A percentile compares a stretch with the other conserved stretches of the same genome.
These are phyloP conservation scores for Eupithecia subfuscata DNA, from an alignment of 2,888 invertebrate genomes.

Conservation along the genomic window DNA sequence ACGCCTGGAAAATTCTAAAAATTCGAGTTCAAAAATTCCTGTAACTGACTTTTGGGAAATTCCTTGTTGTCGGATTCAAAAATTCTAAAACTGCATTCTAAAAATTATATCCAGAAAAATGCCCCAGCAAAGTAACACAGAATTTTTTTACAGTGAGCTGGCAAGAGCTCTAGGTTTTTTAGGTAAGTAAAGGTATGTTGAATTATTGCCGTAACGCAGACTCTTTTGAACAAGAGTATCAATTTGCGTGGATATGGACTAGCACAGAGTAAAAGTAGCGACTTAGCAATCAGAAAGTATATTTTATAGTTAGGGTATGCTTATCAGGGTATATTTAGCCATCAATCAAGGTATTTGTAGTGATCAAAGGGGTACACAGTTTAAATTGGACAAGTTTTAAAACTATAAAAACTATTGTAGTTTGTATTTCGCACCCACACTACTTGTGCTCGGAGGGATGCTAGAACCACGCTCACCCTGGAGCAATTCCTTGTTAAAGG, in stretches of 20 bases:
- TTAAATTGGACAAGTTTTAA: too few species aligned
- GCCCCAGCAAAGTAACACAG: background rate
- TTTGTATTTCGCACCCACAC: too few species aligned
- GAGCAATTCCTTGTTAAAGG: too few species aligned
- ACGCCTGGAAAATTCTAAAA: background rate
- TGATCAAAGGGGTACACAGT: too few species aligned
- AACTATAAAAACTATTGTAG: too few species aligned
- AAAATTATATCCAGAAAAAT: background rate
- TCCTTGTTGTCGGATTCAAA: background rate
- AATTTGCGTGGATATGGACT: background rate
- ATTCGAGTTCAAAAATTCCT: background rate
- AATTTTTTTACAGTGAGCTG: background rate
- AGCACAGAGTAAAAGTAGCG: too few species aligned
- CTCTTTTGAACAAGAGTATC: background rate
- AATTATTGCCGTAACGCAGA: background rate
- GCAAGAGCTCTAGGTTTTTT: background rate
- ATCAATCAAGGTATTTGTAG: too few species aligned
- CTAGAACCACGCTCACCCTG: too few species aligned
- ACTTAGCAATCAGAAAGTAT: too few species aligned
- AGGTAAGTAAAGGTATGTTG: background rate
- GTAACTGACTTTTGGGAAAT: background rate
- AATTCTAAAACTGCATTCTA: background rate
- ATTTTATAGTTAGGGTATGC: too few species aligned
- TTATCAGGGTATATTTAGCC: too few species aligned
- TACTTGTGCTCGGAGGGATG: too few species aligned